A percentile compares a stretch with the other conserved stretches of the same genome.
Evolutionary conservation across 1,140 invertebrate species (phyloP).

Genomic region (Xylocopa sonorina): DNA sequence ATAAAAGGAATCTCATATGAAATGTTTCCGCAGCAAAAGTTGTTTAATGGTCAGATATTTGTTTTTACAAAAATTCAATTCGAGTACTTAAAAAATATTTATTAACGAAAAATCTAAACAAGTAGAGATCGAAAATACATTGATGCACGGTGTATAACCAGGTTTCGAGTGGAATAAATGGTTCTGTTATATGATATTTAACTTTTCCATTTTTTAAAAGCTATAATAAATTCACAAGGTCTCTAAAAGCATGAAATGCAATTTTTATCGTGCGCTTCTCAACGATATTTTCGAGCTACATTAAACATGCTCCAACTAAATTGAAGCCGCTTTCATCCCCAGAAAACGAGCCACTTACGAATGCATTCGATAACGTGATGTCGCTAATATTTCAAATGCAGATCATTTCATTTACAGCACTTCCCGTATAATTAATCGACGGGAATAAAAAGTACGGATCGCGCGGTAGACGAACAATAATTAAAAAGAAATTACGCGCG

Average conservation of each 20-base stretch:
- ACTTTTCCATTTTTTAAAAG: not conserved
- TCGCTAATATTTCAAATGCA: not conserved
- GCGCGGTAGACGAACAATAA: too few relatives aligned
- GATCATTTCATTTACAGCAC: not conserved
- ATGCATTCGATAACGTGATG: not conserved
- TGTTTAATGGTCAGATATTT: not conserved
- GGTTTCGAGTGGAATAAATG: not conserved
- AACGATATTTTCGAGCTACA: not conserved
- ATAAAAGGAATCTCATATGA: too few relatives aligned
- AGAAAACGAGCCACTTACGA: not conserved
- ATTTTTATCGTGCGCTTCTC: constrained; percentile 9
- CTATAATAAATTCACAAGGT: constrained; percentile 11
- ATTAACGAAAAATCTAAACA: not conserved
- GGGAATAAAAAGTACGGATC: too few relatives aligned
- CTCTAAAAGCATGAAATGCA: constrained; percentile 10
- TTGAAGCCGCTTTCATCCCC: not conserved
- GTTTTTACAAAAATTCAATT: not conserved
- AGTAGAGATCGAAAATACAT: too few relatives aligned
- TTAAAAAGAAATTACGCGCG: too few relatives aligned
- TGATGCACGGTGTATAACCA: not conserved
- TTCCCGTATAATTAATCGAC: too few relatives aligned
- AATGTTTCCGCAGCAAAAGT: too few relatives aligned
- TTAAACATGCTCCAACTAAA: not conserved
- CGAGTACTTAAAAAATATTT: not conserved
- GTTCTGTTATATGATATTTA: not conserved